Evolutionary conservation across 2,797 vertebrate species (phyloP).

Genomic region (Helicolenus hilgendorfi): DNA sequence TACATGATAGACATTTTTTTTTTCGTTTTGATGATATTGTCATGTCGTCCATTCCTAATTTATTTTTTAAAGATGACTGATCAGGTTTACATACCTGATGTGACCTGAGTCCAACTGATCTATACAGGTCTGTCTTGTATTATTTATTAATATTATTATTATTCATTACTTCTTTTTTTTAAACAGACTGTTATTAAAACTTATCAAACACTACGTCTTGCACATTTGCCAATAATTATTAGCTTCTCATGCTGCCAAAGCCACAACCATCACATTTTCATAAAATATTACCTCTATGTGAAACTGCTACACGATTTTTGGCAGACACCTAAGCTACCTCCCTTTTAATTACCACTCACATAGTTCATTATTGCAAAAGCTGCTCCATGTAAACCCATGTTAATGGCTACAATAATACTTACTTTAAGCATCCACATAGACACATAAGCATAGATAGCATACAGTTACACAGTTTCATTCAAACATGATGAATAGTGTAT

Average conservation of each 20-base stretch:
- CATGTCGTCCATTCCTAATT: no score
- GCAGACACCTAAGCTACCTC: neutral
- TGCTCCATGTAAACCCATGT: constrained; percentile 45
- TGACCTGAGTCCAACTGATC: neutral
- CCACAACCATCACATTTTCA: constrained; percentile 18
- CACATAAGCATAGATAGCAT: neutral
- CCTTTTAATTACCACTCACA: constrained; percentile 34
- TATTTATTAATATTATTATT: neutral
- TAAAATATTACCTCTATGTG: neutral
- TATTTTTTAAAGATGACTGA: neutral
- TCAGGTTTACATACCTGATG: neutral
- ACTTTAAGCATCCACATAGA: neutral
- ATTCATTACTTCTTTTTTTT: neutral
- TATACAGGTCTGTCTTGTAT: neutral
- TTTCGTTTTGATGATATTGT: no score
- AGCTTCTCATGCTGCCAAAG: constrained; percentile 15
- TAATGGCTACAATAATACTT: neutral
- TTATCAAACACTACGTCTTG: neutral
- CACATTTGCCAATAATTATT: constrained; percentile 9
- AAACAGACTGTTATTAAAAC: constrained; percentile 1
- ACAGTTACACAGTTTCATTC: neutral
- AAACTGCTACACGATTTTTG: constrained; percentile 1
- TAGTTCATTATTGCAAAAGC: constrained; percentile 34
- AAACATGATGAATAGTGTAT: neutral
- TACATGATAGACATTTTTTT: no score